phyloP scores from a whole-genome alignment of 2,888 invertebrate species.

The Melieria picta region DNA sequence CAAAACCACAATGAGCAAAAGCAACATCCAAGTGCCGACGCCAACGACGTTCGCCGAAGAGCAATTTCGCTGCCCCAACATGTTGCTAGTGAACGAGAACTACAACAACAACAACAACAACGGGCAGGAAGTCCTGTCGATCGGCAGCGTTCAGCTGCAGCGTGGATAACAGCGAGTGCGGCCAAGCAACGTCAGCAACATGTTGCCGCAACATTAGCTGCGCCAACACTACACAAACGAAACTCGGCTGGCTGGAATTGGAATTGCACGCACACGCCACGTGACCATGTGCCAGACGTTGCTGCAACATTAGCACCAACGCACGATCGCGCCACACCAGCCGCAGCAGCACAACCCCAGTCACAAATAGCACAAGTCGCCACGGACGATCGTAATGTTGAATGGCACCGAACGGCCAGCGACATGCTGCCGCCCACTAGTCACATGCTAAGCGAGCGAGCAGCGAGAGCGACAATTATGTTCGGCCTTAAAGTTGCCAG shows the following conservation, averaged over 20 bases:
- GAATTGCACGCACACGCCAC: background rate
- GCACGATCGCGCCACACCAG: background rate
- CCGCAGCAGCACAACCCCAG: background rate
- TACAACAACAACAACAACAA: background rate
- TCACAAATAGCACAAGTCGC: background rate
- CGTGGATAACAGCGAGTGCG: background rate
- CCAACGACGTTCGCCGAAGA: background rate
- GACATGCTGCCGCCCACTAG: conserved; percentile 16
- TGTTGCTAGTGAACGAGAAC: background rate
- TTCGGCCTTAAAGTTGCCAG: no score
- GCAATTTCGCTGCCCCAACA: background rate
- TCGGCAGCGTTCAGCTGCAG: background rate
- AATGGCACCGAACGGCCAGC: background rate
- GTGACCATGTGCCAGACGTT: no score
- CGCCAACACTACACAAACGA: background rate
- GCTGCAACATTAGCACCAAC: no score
- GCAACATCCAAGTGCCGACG: background rate
- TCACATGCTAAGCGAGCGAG: no score
- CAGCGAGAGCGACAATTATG: no score
- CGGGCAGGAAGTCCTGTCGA: background rate
- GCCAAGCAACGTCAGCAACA: conserved; percentile 7
- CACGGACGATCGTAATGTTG: background rate
- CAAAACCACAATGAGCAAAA: conserved; percentile 14
- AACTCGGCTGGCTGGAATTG: background rate
- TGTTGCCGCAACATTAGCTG: background rate